A percentile compares a stretch with the other conserved stretches of the same genome.
These are phyloP conservation scores for Mercenaria mercenaria DNA, from an alignment of 1,140 invertebrate genomes.

Conservation along the genomic window DNA sequence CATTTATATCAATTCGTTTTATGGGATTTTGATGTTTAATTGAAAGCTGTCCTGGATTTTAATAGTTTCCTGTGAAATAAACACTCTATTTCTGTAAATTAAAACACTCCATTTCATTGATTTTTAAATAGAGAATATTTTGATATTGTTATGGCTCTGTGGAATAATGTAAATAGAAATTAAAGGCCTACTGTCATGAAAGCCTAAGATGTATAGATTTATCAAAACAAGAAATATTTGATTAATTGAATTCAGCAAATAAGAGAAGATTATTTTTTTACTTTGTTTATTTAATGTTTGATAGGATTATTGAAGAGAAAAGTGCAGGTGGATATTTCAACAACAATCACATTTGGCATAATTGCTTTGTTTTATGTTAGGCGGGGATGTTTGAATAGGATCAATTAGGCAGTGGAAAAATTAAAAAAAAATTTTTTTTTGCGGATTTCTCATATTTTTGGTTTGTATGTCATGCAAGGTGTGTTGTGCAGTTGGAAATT, in stretches of 20 bases:
- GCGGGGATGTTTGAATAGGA: too few species aligned
- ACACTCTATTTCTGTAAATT: constrained; percentile 3
- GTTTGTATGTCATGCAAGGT: too few species aligned
- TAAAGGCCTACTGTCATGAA: not conserved
- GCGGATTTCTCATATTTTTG: too few species aligned
- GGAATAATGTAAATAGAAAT: not conserved
- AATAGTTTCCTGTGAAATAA: not conserved
- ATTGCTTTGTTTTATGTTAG: too few species aligned
- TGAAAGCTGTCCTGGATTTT: not conserved
- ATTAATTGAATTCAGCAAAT: not conserved
- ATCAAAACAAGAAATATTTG: not conserved
- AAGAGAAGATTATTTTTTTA: not conserved
- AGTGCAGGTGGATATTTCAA: too few species aligned
- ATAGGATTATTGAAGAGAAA: not conserved
- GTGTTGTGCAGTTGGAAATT: too few species aligned
- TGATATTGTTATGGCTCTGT: not conserved
- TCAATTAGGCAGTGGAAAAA: too few species aligned
- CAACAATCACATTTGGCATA: too few species aligned
- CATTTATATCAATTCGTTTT: not conserved
- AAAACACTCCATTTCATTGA: constrained; percentile 1
- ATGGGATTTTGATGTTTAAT: not conserved
- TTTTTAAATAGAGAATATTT: constrained; percentile 6
- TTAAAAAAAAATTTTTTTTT: too few species aligned
- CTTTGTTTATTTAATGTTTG: not conserved
- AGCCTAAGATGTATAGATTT: not conserved